Evolutionary conservation across 1,140 invertebrate genomes (phyloP).

Genomic region (Arion vulgaris): DNA sequence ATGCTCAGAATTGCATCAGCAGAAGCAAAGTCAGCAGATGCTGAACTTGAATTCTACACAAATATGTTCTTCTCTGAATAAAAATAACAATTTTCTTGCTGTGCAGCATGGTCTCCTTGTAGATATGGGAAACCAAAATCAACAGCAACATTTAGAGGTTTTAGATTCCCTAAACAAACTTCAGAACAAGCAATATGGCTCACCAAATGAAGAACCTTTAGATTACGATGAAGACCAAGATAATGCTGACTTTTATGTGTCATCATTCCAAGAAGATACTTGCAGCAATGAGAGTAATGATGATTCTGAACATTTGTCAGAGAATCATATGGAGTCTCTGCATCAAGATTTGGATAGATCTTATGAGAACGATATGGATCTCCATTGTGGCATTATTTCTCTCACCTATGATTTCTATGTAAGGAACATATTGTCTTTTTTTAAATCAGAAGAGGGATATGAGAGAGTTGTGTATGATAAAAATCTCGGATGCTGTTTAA

Average conservation of each 20-base stretch:
- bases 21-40: neutral
- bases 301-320: neutral
- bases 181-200: too few species aligned
- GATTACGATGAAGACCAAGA: neutral
- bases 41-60: neutral
- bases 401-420: neutral
- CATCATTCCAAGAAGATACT: neutral
- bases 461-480: neutral
- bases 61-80: neutral
- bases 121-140: neutral
- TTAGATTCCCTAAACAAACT: too few species aligned
- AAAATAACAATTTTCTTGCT: neutral
- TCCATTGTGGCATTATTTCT: neutral
- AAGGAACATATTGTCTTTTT: neutral
- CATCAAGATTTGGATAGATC: neutral
- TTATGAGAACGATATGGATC: neutral
- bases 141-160: neutral
- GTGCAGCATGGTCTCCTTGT: neutral
- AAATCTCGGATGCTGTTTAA: neutral
- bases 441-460: neutral
- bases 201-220: too few species aligned
- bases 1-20: neutral
- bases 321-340: neutral
- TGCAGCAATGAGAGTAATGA: neutral
- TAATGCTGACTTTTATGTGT: neutral